A percentile compares a stretch with the other conserved stretches of the same genome.
These are phyloP conservation scores for Ostrea denselamellosa DNA, from an alignment of 1,140 invertebrate species.

Conservation along the genomic window DNA sequence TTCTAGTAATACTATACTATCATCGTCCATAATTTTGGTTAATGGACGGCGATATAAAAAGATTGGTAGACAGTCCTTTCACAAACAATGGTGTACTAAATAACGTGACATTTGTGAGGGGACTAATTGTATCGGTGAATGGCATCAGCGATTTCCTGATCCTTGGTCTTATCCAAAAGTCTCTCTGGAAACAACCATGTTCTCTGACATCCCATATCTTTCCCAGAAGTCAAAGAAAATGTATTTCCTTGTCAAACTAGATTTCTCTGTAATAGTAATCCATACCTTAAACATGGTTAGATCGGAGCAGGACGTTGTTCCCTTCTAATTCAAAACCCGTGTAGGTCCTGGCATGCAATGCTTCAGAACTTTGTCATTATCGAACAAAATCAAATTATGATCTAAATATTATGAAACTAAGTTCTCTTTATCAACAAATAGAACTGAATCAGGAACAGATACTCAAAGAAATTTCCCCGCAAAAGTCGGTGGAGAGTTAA, in stretches of 20 bases:
- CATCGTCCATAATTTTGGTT: neutral
- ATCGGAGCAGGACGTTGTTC: neutral
- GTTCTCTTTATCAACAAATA: too few relatives aligned
- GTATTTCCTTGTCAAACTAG: conserved; percentile 1
- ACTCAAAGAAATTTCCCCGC: too few relatives aligned
- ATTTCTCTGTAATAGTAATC: neutral
- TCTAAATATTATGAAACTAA: too few relatives aligned
- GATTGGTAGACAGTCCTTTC: neutral
- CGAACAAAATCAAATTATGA: too few relatives aligned
- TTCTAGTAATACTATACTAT: too few relatives aligned
- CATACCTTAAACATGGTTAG: neutral
- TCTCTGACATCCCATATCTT: neutral
- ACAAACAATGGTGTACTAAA: neutral
- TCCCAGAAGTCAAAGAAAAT: neutral
- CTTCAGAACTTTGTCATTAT: too few relatives aligned
- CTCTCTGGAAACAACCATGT: neutral
- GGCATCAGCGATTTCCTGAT: neutral
- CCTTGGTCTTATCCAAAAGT: neutral
- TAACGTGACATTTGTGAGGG: neutral
- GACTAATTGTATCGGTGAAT: neutral
- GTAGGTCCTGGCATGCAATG: neutral
- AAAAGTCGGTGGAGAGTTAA: too few relatives aligned
- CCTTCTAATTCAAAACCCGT: neutral
- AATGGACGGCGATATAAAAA: neutral
- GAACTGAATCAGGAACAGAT: too few relatives aligned